Evolutionary conservation across 2,888 invertebrate genomes (phyloP).

Genomic region (Eristalinus sepulchralis): DNA sequence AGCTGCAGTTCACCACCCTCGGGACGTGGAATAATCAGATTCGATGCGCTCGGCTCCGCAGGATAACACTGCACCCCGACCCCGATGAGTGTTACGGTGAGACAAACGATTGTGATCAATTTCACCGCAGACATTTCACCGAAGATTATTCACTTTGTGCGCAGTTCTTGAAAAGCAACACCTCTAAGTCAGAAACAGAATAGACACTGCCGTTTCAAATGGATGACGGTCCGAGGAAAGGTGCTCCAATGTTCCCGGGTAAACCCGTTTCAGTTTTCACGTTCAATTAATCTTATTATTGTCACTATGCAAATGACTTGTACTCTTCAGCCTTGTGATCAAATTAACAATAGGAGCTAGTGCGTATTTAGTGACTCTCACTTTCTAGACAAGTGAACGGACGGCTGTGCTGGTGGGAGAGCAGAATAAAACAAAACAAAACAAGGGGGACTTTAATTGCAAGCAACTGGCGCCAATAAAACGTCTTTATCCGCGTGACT

Average conservation of each 20-base stretch:
- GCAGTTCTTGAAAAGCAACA: constrained; percentile 47
- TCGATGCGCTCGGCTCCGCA: constrained; percentile 11
- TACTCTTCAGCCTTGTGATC: constrained; percentile 21
- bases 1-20: constrained; percentile 43
- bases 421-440: background rate
- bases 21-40: constrained; percentile 42
- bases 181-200: constrained; percentile 48
- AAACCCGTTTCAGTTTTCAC: constrained; percentile 62
- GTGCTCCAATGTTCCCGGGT: constrained; percentile 39
- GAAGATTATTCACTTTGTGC: constrained; percentile 4
- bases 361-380: constrained; percentile 4
- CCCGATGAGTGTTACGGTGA: constrained; percentile 15
- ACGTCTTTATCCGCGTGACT: background rate
- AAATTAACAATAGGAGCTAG: constrained; percentile 24
- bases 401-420: background rate
- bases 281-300: constrained; percentile 62
- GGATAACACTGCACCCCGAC: constrained; percentile 33
- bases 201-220: constrained; percentile 60
- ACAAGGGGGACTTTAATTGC: background rate
- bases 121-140: constrained; percentile 24
- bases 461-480: background rate
- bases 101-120: constrained; percentile 21
- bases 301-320: constrained; percentile 52
- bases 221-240: constrained; percentile 45
- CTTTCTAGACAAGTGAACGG: background rate